Evolutionary conservation across 2,113 vertebrate species (phyloP).

Genomic region (Amphilophus citrinellus): DNA sequence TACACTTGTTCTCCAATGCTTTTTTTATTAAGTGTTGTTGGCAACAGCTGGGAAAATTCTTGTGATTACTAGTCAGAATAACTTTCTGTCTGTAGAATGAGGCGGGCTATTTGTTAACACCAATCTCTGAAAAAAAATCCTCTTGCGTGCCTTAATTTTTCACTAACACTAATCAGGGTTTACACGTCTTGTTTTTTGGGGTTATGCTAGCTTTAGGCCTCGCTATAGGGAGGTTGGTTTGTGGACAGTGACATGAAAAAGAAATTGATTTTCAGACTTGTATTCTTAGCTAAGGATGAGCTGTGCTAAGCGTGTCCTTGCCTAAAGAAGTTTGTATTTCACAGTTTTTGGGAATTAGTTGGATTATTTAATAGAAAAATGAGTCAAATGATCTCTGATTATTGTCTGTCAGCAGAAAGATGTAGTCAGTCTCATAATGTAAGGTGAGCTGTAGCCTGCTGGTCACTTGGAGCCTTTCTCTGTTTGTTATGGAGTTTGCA

Average conservation of each 20-base stretch:
- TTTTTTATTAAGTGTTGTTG: constrained; percentile 77
- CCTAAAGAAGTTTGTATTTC: neutral
- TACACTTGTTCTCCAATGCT: constrained; percentile 49
- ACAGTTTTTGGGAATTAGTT: neutral
- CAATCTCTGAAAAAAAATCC: constrained; percentile 53
- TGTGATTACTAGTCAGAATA: constrained; percentile 82
- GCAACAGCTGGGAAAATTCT: constrained; percentile 77
- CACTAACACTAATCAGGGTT: constrained; percentile 57
- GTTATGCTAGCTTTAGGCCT: constrained; percentile 45
- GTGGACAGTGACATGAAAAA: constrained; percentile 30
- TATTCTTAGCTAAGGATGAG: neutral
- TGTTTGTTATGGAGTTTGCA: no score
- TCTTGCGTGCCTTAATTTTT: constrained; percentile 51
- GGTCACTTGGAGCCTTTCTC: no score
- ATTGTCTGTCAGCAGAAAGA: neutral
- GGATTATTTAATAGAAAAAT: neutral
- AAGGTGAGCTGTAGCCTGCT: no score
- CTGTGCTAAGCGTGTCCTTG: neutral
- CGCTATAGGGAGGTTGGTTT: constrained; percentile 36
- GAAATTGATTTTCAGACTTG: constrained; percentile 4
- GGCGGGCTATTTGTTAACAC: constrained; percentile 69
- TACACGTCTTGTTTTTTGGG: constrained; percentile 50
- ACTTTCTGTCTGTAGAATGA: constrained; percentile 74
- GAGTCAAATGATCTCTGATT: neutral
- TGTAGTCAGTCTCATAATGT: neutral